Evolutionary conservation across 2,113 vertebrate genomes (phyloP), one percentile per base, ranked within the genome.

Genomic region (Microtus ochrogaster): DNA sequence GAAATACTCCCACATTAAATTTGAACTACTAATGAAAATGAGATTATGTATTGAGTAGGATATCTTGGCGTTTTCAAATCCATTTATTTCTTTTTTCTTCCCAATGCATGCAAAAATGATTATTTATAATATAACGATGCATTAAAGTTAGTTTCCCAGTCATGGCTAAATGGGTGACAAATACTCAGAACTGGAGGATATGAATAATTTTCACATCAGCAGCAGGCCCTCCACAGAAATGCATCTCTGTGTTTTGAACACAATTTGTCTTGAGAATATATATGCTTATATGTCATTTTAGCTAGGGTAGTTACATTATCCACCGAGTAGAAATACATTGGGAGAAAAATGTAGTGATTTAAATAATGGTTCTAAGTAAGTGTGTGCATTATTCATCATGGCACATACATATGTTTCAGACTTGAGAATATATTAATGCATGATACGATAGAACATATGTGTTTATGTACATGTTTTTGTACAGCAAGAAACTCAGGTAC

Each of bases 281-380:
- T 94, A 41, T 74, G 66, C 52, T 58, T 76, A 93, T 81, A 73
- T 33, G 77, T 0, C 17, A 61, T 78, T 11, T 33, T 55, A 33
- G 17, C 72, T 91, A 30, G 65, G 58, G 41, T 82, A 30, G 58
- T 44, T 84, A 4, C 39, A 87, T 79, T 24, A 88, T 79, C 5
- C 49, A 5, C 26, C 58, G 19, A 76, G 58, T 72, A 94, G 77
- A 94, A 94, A 86, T 66, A 26, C 0, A 63, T 28, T n/a, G 77
- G 19, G 63, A 33, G 26, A 90, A 66, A 90, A 88, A 24, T 77
- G 70, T 2, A 19, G 10, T 74, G 66, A 65, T 72, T 91, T 91
- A 19, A 73, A 22, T 85, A 82, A 92, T 77, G 30, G 4, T 70
- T 88, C 58, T 90, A 79, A 95, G n/a, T 58, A 79, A 95, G 33